Evolutionary conservation across 2,797 vertebrate species (phyloP), one percentile per base, ranked within the genome.

Genomic region (Sarcoramphus papa): DNA sequence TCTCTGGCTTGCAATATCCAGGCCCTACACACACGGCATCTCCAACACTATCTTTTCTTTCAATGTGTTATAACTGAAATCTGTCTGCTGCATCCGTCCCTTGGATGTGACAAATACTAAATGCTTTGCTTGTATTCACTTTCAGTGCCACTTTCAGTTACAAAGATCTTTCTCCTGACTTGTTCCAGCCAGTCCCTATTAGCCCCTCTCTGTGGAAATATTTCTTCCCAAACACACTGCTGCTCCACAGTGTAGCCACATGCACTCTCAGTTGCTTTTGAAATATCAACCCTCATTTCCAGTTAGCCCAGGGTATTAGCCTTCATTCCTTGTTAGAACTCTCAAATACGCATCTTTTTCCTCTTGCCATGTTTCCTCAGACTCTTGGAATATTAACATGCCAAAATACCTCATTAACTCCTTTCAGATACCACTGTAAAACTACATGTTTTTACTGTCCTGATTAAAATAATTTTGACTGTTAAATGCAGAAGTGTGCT

Each of bases 11-110:
- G 21, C 20, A 12, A 1, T 43, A 40, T 17, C 40, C 35, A 40
- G 56, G 17, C 30, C 20, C 43, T 78, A 7, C 0, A 4, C 7
- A 2, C 5, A 11, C 4, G 19, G 6, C n/a, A n/a, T 48, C 27
- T 72, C 62, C 41, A 28, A 2, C 10, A 12, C 43, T 43, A 16
- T 37, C 64, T 67, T 47, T 51, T 54, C 47, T 50, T 65, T 54
- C 35, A 10, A 5, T 7, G 22, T 53, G 16, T 48, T 56, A 23
- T 25, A 54, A 40, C 21, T 15, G 14, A 77, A 74, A 40, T 45
- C 24, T 74, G 1, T 5, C 25, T 47, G 4, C 28, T 35, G 31
- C 31, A 35, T 25, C 57, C 12, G 4, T 47, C 41, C 28, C 6
- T 72, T 14, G 23, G 15, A 5, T 57, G 12, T 75, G 69, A 50